A percentile compares a stretch with the other conserved stretches of the same genome.
These are phyloP conservation scores for Neostethus bicornis DNA, from an alignment of 2,797 vertebrate genomes.

Conservation along the genomic window DNA sequence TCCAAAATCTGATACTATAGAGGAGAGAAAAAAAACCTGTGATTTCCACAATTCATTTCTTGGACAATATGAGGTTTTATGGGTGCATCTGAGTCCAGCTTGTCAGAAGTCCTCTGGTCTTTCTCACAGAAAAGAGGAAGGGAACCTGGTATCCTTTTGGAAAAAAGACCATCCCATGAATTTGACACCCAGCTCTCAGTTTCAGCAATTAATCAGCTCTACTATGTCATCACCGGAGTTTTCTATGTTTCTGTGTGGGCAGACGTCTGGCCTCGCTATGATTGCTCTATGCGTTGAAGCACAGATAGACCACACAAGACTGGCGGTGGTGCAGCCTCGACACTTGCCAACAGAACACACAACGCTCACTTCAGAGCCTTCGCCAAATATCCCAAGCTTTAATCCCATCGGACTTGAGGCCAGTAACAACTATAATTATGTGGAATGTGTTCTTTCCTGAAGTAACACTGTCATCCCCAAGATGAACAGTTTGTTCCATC, in stretches of 20 bases:
- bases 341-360: conserved; percentile 58
- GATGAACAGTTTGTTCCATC: conserved; percentile 74
- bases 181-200: conserved; percentile 56
- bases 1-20: conserved; percentile 41
- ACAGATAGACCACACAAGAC: conserved; percentile 75
- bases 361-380: conserved; percentile 54
- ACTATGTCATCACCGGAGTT: conserved; percentile 45
- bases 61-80: conserved; percentile 50
- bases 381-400: conserved; percentile 72
- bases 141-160: conserved; percentile 32
- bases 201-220: conserved; percentile 66
- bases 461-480: conserved; percentile 71
- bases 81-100: conserved; percentile 43
- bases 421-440: conserved; percentile 80
- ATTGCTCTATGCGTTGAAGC: conserved; percentile 62
- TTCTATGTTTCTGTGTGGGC: conserved; percentile 63
- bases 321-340: conserved; percentile 53
- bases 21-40: conserved; percentile 32
- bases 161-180: conserved; percentile 44
- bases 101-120: conserved; percentile 39
- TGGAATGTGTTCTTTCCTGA: conserved; percentile 78
- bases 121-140: conserved; percentile 51
- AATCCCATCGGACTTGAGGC: conserved; percentile 63
- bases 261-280: conserved; percentile 61
- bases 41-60: conserved; percentile 53